Conservation (phyloP, 2,888 invertebrate genomes). For the Sericinus montela region DNA sequence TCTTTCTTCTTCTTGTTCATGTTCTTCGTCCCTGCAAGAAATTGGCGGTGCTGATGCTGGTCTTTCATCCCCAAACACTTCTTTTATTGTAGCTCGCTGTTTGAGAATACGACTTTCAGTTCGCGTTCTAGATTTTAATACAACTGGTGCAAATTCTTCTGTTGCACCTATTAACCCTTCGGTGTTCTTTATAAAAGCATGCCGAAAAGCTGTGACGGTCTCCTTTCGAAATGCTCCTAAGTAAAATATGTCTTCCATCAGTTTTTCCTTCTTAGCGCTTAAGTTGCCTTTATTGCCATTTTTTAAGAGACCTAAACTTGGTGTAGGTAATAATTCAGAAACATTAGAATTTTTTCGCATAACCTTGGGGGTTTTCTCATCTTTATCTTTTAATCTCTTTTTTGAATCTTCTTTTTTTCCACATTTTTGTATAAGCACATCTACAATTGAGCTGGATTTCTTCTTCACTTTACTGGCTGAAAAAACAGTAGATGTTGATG, state of each 20-base stretch:
- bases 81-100: conserved; percentile 87
- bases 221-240: conserved; percentile 84
- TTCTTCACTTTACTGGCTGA: conserved; percentile 76
- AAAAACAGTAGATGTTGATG: conserved; percentile 82
- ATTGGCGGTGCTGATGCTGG: conserved; percentile 90
- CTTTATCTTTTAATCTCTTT: conserved; percentile 74
- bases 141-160: conserved; percentile 83
- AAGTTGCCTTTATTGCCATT: conserved; percentile 60
- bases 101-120: conserved; percentile 85
- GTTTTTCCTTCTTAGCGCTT: conserved; percentile 64
- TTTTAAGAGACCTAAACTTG: conserved; percentile 76
- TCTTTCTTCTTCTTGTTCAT: conserved; percentile 44
- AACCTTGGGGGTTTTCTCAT: conserved; percentile 75
- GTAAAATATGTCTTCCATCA: conserved; percentile 79
- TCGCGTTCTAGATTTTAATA: conserved; percentile 86
- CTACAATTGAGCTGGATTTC: conserved; percentile 80
- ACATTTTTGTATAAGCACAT: conserved; percentile 83
- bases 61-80: conserved; percentile 89
- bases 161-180: conserved; percentile 77
- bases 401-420: conserved; percentile 78
- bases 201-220: conserved; percentile 82
- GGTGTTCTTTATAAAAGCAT: conserved; percentile 82
- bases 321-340: conserved; percentile 82
- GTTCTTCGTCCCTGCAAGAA: conserved; percentile 75
- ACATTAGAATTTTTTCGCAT: conserved; percentile 75